A percentile compares a stretch with the other conserved stretches of the same genome.
Conservation (phyloP, 2,113 vertebrate genomes). For the Vulpes ferrilata region DNA sequence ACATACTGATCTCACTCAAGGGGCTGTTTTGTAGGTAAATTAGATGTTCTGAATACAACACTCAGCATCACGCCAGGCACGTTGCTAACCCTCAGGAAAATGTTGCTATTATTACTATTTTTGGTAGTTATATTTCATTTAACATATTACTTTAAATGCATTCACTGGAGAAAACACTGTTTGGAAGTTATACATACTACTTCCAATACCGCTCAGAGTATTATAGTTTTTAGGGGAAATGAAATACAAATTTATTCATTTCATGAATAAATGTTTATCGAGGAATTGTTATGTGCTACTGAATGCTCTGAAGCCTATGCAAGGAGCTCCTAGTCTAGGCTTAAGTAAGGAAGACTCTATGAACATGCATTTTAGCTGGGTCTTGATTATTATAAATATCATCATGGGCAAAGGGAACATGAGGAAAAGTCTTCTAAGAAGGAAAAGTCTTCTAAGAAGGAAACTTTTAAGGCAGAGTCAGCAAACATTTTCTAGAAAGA, state of each 20-base stretch:
- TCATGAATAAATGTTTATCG: neutral
- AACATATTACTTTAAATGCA: neutral
- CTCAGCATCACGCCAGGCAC: neutral
- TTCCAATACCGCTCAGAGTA: neutral
- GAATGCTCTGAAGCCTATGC: neutral
- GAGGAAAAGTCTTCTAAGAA: neutral
- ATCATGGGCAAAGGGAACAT: neutral
- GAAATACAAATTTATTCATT: neutral
- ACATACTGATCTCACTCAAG: neutral
- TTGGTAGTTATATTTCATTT: neutral
- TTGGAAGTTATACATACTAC: neutral
- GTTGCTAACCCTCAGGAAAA: neutral
- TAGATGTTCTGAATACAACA: neutral
- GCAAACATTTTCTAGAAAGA: neutral
- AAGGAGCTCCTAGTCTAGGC: neutral
- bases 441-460: neutral
- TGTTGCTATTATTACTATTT: neutral
- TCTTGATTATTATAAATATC: neutral
- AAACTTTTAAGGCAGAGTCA: neutral
- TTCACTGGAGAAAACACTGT: neutral
- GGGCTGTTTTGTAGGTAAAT: neutral
- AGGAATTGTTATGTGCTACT: neutral
- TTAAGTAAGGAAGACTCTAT: neutral
- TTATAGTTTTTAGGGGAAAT: neutral
- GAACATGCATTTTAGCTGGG: neutral